Evolutionary conservation across 2,113 vertebrate genomes (phyloP), one percentile per base, ranked within the genome.

Genomic region (Fulmarus glacialis): DNA sequence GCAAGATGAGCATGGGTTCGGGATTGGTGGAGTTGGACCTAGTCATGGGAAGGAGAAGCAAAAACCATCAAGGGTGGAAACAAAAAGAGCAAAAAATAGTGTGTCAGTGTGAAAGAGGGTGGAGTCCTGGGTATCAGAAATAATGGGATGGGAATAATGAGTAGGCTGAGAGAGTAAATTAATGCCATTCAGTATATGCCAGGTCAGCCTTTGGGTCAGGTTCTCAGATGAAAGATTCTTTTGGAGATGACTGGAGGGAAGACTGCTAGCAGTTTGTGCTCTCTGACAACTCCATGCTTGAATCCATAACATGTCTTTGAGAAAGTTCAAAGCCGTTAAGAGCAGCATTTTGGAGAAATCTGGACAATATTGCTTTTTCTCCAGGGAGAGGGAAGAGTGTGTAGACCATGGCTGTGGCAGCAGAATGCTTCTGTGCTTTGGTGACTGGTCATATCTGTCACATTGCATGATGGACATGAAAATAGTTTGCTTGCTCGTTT

Each of bases 391-490:
- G 24, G 42, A 26, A 36, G 22, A 68, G 34, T 63, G 15, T 52
- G 42, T 53, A 68, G 26, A 34, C n/a, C 30, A 19, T 60, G 43
- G 32, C 10, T n/a, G 3, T 50, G 29, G 30, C 73, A 80, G 50
- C 36, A n/a, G 78, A 64, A 83, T 30, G 56, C 8, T 80, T 64
- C 50, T 50, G 0, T 62, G 47, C 52, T 77, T 71, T 66, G 26
- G 14, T 78, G n/a, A 23, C 43, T 68, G 48, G 11, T 87, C 34
- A 8, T 75, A 85, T 30, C 89, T 59, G 30, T 82, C 40, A 29
- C 13, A 14, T 74, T 1, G 1, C 1, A 0, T 15, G 43, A 43
- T 30, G 34, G 59, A 67, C 15, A 3, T 56, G 43, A 55, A 64
- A 71, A 45, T 27, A 59, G 42, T 74, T 95, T 55, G 19, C 74